Percentiles rank a stretch among this genome's conserved stretches.
Conservation (phyloP, 2,113 vertebrate species). For the Corythaeola cristata region DNA sequence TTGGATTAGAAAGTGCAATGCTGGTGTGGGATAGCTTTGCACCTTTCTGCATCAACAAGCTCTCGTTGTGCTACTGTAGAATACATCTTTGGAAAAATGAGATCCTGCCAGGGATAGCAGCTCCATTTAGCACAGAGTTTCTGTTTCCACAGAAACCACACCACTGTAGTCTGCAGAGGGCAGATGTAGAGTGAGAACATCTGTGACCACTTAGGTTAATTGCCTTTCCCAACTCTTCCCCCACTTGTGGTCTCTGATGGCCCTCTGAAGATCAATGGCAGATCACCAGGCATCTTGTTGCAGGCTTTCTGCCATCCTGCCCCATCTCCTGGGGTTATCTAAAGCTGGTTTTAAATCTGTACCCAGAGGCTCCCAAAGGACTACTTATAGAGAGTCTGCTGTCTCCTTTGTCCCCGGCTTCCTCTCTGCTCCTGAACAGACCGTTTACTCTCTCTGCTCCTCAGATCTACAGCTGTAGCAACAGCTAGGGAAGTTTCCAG, state of each 20-base stretch:
- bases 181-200: constrained; percentile 39
- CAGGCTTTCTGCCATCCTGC: constrained; percentile 29
- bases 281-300: constrained; percentile 25
- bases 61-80: not conserved
- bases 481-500: not conserved
- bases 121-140: not conserved
- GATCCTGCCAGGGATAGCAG: not conserved
- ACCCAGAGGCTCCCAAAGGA: not conserved
- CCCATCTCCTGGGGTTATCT: constrained; percentile 29
- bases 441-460: not conserved
- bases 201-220: constrained; percentile 63
- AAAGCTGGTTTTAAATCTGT: constrained; percentile 20
- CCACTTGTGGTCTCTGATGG: not conserved
- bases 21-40: not conserved
- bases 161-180: constrained; percentile 10
- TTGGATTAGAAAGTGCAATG: not conserved
- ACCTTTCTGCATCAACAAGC: not conserved
- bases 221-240: constrained; percentile 48
- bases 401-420: not conserved
- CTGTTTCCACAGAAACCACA: constrained; percentile 56
- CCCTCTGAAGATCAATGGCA: constrained; percentile 52
- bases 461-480: not conserved
- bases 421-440: not conserved
- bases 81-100: not conserved
- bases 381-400: not conserved